A percentile compares a stretch with the other conserved stretches of the same genome.
Conservation (phyloP, 1,140 invertebrate genomes). For the Eulimnadia texana region DNA sequence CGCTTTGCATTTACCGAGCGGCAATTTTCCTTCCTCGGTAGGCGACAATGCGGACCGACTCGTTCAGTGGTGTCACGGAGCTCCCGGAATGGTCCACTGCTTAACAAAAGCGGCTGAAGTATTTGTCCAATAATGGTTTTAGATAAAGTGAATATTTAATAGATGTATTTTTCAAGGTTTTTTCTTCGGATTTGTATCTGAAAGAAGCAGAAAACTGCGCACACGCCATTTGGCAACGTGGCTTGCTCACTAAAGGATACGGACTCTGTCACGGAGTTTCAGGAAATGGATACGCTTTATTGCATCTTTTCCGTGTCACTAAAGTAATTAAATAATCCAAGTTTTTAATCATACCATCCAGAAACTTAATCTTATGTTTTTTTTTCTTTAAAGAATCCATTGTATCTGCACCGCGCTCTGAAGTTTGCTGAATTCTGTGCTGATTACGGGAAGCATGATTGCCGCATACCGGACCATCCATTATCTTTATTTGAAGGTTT, state of each 20-base stretch:
- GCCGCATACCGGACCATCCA: conserved; percentile 54
- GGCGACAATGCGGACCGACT: conserved; percentile 54
- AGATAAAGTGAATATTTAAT: background rate
- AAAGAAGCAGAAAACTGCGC: conserved; percentile 51
- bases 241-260: conserved; percentile 76
- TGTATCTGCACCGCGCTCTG: conserved; percentile 56
- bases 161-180: conserved; percentile 38
- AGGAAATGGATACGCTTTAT: conserved; percentile 80
- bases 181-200: conserved; percentile 55
- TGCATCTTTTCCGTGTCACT: conserved; percentile 64
- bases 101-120: conserved; percentile 62
- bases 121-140: conserved; percentile 12
- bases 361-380: background rate
- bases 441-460: conserved; percentile 49
- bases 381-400: conserved; percentile 17
- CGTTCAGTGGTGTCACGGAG: conserved; percentile 92
- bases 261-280: conserved; percentile 82
- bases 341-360: background rate
- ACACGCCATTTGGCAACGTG: conserved; percentile 68
- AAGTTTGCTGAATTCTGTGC: conserved; percentile 74
- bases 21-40: conserved; percentile 74
- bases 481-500: conserved; percentile 72
- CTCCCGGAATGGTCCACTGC: conserved; percentile 68
- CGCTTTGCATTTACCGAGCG: conserved; percentile 46
- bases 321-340: conserved; percentile 35